Conservation (phyloP, 2,113 vertebrate species). For the Poeciliopsis retropinna region DNA sequence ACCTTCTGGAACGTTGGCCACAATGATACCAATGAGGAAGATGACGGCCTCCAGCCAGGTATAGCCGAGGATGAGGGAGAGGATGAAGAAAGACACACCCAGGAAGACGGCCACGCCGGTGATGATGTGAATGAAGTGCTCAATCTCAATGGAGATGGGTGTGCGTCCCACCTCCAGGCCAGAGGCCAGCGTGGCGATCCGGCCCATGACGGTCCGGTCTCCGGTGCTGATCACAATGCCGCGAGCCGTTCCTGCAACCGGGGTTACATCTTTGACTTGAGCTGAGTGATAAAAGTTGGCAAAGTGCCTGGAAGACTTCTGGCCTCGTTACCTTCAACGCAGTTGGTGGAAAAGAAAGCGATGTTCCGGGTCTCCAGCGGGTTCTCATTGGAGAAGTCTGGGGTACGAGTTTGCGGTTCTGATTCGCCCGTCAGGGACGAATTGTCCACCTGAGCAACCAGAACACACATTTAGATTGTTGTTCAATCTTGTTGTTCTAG, state of each 20-base stretch:
- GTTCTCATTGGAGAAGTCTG: slow-evolving; percentile 93
- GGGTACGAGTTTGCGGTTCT: slow-evolving; percentile 91
- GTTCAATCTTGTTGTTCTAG: no score
- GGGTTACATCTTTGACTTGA: background rate
- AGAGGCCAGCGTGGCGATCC: slow-evolving; percentile 93
- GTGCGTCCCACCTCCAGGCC: slow-evolving; percentile 90
- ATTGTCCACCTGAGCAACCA: slow-evolving; percentile 86
- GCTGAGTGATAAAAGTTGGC: no score
- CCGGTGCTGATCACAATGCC: slow-evolving; percentile 92
- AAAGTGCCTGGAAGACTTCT: background rate
- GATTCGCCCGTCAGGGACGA: slow-evolving; percentile 95
- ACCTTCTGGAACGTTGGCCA: slow-evolving; percentile 92
- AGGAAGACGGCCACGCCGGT: slow-evolving; percentile 95
- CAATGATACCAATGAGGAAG: slow-evolving; percentile 97
- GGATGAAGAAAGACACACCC: slow-evolving; percentile 93
- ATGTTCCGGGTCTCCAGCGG: slow-evolving; percentile 94
- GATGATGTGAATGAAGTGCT: slow-evolving; percentile 97
- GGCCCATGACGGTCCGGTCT: slow-evolving; percentile 93
- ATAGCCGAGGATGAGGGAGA: slow-evolving; percentile 95
- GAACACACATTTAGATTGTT: slow-evolving; percentile 4
- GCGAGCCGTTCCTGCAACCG: slow-evolving; percentile 82
- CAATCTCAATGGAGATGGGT: slow-evolving; percentile 92
- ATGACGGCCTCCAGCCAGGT: slow-evolving; percentile 94
- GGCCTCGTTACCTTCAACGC: slow-evolving; percentile 88
- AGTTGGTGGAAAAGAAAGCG: slow-evolving; percentile 97